Base-by-base conservation (phyloP, 2,113 vertebrate species). In the Progne subis region DNA sequence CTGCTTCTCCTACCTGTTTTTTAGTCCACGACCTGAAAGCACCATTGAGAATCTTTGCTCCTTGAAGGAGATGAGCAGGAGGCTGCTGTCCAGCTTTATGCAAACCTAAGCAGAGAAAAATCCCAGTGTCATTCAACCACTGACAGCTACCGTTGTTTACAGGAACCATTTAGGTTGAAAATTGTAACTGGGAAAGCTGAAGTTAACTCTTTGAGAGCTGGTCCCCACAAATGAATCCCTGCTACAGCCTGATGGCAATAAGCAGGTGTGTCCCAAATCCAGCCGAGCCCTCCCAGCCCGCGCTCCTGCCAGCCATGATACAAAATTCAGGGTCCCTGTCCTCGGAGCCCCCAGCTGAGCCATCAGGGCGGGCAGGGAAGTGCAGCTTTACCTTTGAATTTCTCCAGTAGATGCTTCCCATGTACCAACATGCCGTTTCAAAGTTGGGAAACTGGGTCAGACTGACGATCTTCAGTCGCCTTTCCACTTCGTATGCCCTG, bases 1-100 rank as follows among this genome's bases (percentile, higher is more conserved):
- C 56, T 47, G 7, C 46, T 70, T 59, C 64, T 82, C 96, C 89
- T 97, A 99, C 99, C 98, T 99, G 99, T 96, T 99, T 99, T 96
- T 99, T 99, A 55, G 99, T 99, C 99, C 99, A 99, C 12, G 99
- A 98, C 97, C 99, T 98, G 97, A 99, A 99, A 96, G 99, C 99
- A 97, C 99, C 99, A 43, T 99, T 99, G 95, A 99, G 98, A 96
- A 99, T 99, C 98, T 99, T 99, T 98, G 99, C 99, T 98, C 99
- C 99, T 46, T 99, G 99, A 74, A 99, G 98, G 97, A 99, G 98
- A 95, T 99, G 99, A 47, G 98, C 97, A 56, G 98, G 98, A 92
- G 99, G 99, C 75, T 99, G 99, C 92, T 99, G 99, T 84, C 99
- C 99, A 92, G 99, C 98, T 98, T 99, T 99, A 97, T 99, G 99